Percentiles rank a stretch among this genome's conserved stretches.
Evolutionary conservation across 2,888 invertebrate species (phyloP).

Genomic region (Habroteleia sp.): DNA sequence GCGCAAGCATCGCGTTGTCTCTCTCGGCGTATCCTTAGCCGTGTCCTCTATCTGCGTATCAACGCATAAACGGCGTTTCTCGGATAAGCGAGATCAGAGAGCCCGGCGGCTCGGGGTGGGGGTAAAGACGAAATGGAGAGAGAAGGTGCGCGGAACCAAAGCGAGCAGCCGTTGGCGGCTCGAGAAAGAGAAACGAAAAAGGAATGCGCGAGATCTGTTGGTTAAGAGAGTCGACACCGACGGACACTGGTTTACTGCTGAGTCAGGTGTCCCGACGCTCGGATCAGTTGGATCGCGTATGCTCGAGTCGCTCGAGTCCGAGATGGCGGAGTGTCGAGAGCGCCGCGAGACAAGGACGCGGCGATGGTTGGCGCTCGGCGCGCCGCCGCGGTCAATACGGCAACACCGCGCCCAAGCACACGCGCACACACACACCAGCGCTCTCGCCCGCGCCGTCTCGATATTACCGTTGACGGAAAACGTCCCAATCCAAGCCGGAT

Average conservation of each 20-base stretch:
- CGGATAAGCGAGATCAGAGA: slow-evolving; percentile 64
- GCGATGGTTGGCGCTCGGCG: too few relatives aligned
- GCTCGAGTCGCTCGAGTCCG: slow-evolving; percentile 44
- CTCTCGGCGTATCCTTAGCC: too few relatives aligned
- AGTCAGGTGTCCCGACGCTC: slow-evolving; percentile 68
- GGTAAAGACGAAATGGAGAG: slow-evolving; percentile 39
- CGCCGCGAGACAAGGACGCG: slow-evolving; percentile 32
- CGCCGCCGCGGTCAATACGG: slow-evolving; percentile 81
- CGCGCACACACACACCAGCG: slow-evolving; percentile 18
- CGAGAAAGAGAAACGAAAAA: too few relatives aligned
- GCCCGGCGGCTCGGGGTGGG: slow-evolving; percentile 57
- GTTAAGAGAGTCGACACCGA: too few relatives aligned
- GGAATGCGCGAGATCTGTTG: too few relatives aligned
- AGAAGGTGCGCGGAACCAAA: too few relatives aligned
- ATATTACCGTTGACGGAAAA: too few relatives aligned
- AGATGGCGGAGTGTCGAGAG: slow-evolving; percentile 59
- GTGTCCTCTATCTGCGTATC: slow-evolving; percentile 35
- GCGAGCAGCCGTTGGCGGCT: too few relatives aligned
- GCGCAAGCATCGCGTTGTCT: too few relatives aligned
- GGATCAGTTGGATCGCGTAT: too few relatives aligned
- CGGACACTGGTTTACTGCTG: slow-evolving; percentile 60
- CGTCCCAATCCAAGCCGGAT: too few relatives aligned
- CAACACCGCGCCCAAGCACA: slow-evolving; percentile 75
- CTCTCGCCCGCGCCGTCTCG: too few relatives aligned
- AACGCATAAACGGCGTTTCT: slow-evolving; percentile 53